A percentile compares a stretch with the other conserved stretches of the same genome.
These are phyloP conservation scores for Rhagium mordax DNA, from an alignment of 2,888 invertebrate genomes.

Conservation along the genomic window DNA sequence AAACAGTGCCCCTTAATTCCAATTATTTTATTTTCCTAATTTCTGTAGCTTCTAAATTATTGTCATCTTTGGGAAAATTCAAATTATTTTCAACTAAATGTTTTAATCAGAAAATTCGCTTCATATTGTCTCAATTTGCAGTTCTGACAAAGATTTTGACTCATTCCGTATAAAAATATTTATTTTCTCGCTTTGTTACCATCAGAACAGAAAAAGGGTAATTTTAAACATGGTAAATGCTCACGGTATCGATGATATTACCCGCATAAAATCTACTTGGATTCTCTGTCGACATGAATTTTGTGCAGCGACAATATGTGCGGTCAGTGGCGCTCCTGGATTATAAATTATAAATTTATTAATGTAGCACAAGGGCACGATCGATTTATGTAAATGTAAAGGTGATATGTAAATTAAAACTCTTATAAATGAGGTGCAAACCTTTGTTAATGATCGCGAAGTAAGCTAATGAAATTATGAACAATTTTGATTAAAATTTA, in stretches of 20 bases:
- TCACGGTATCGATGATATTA: conserved; percentile 48
- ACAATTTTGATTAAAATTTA: too few species aligned
- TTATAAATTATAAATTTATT: background rate
- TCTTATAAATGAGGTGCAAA: too few species aligned
- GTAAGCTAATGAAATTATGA: too few species aligned
- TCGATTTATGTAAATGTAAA: background rate
- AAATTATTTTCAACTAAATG: too few species aligned
- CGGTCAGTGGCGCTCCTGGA: conserved; percentile 14
- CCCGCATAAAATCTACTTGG: conserved; percentile 49
- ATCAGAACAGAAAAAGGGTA: conserved; percentile 29
- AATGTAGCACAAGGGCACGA: background rate
- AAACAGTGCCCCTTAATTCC: too few species aligned
- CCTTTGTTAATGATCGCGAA: too few species aligned
- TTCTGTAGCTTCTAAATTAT: too few species aligned
- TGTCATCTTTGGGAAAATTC: too few species aligned
- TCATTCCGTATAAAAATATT: background rate
- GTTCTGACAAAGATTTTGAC: too few species aligned
- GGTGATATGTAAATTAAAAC: background rate
- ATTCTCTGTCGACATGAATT: conserved; percentile 43
- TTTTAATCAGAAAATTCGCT: too few species aligned
- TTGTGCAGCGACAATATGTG: conserved; percentile 26
- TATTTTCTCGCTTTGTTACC: conserved; percentile 13
- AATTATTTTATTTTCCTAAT: too few species aligned
- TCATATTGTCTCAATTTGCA: too few species aligned
- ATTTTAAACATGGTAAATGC: conserved; percentile 44